Percentiles rank a stretch among this genome's conserved stretches.
These are phyloP conservation scores for Drosophila cardini DNA, from an alignment of 1,140 invertebrate genomes.

Conservation along the genomic window DNA sequence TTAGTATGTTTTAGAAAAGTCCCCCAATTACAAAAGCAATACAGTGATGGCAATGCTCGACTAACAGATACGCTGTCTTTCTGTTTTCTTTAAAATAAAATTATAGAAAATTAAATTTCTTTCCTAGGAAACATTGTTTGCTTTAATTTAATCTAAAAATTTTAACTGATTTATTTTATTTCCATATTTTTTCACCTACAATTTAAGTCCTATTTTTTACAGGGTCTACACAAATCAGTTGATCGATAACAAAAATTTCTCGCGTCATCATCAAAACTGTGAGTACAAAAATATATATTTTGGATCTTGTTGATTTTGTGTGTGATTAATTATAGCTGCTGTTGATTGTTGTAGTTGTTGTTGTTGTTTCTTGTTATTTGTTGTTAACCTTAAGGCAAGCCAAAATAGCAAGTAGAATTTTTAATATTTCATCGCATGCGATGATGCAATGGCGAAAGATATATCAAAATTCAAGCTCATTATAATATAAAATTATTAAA, in stretches of 20 bases:
- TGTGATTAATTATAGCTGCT: constrained; percentile 73
- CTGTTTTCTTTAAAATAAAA: background rate
- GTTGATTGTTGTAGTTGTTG: constrained; percentile 25
- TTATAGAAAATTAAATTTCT: background rate
- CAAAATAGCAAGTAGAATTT: constrained; percentile 81
- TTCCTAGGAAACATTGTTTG: background rate
- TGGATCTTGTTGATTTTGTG: constrained; percentile 65
- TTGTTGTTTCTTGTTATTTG: constrained; percentile 61
- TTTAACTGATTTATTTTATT: background rate
- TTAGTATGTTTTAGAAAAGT: constrained; percentile 42
- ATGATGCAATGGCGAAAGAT: constrained; percentile 71
- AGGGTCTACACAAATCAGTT: constrained; percentile 21
- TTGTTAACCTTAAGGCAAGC: constrained; percentile 75
- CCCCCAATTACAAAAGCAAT: constrained; percentile 48
- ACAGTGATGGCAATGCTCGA: background rate
- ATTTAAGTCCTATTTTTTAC: background rate
- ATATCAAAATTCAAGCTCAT: constrained; percentile 45
- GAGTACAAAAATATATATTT: constrained; percentile 52
- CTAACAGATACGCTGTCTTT: background rate
- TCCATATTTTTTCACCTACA: background rate
- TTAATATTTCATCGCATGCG: constrained; percentile 64
- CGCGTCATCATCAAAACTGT: constrained; percentile 38
- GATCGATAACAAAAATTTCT: constrained; percentile 14
- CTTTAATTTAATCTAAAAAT: background rate
- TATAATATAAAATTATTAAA: constrained; percentile 58